Evolutionary conservation across 2,888 invertebrate species (phyloP).

Genomic region (Poecilobothrus nobilitatus): DNA sequence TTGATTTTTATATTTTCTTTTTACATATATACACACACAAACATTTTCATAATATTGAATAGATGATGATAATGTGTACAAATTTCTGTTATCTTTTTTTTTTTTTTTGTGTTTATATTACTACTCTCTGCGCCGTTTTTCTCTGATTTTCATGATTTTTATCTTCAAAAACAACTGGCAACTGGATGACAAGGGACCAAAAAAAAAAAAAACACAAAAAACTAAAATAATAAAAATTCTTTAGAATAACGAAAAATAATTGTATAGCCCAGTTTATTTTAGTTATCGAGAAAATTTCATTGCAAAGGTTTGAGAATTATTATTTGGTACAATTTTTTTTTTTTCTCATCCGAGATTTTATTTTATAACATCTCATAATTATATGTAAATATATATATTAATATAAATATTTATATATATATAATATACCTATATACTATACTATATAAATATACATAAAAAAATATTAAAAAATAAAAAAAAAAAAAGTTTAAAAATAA

Average conservation of each 20-base stretch:
- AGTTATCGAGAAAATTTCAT: constrained; percentile 3
- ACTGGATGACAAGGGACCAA: neutral
- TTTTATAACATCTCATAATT: neutral
- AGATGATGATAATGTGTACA: too few species aligned
- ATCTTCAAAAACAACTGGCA: neutral
- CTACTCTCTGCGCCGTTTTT: neutral
- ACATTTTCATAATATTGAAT: too few species aligned
- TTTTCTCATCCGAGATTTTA: neutral
- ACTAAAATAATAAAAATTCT: neutral
- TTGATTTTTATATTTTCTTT: too few species aligned
- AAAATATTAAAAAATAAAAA: too few species aligned
- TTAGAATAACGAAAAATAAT: neutral
- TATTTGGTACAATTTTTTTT: neutral
- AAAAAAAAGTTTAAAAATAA: too few species aligned
- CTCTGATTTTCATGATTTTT: neutral
- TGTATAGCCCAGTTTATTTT: neutral
- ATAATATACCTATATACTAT: neutral
- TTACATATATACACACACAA: too few species aligned
- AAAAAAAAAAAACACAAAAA: neutral
- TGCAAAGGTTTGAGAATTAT: neutral
- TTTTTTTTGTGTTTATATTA: too few species aligned
- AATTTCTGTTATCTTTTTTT: too few species aligned
- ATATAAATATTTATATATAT: neutral
- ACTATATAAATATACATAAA: neutral
- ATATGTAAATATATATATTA: neutral